phyloP scores from a whole-genome alignment of 2,888 invertebrate genomes.

The Morpho helenor region DNA sequence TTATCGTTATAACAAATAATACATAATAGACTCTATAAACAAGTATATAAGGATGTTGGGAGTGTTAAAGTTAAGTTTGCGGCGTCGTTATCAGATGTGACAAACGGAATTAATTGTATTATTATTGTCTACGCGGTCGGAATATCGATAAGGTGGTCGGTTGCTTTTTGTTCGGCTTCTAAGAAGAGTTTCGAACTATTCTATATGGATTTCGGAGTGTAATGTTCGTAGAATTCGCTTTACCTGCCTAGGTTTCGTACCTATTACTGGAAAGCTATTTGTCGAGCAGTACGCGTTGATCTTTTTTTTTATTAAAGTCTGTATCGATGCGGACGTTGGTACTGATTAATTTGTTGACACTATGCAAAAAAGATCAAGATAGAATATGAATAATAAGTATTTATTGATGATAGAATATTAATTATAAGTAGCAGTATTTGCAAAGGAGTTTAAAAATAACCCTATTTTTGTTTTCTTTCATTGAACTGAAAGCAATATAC shows the following conservation, averaged over 20 bases:
- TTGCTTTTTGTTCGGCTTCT: conserved; percentile 50
- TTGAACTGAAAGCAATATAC: too few relatives aligned
- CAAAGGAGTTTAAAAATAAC: too few relatives aligned
- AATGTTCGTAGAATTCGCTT: conserved; percentile 42
- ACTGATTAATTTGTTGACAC: conserved; percentile 1
- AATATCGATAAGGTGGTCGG: conserved; percentile 52
- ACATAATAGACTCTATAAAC: conserved; percentile 28
- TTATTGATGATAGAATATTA: too few relatives aligned
- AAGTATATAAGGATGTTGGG: conserved; percentile 18
- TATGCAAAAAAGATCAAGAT: not conserved
- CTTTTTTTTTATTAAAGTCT: conserved; percentile 13
- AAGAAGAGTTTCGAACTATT: conserved; percentile 52
- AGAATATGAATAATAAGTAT: too few relatives aligned
- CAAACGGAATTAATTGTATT: conserved; percentile 74
- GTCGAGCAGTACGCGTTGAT: conserved; percentile 22
- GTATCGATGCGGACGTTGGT: conserved; percentile 3
- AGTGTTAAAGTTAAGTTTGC: conserved; percentile 31
- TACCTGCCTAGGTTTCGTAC: conserved; percentile 31
- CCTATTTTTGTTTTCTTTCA: too few relatives aligned
- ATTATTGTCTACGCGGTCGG: conserved; percentile 56
- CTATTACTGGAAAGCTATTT: conserved; percentile 22
- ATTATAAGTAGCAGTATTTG: too few relatives aligned
- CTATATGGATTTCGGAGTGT: conserved; percentile 36
- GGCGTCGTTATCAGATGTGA: conserved; percentile 48
- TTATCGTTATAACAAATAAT: conserved; percentile 12